A percentile compares a stretch with the other conserved stretches of the same genome.
phyloP scores from a whole-genome alignment of 53 echinoderm and acorn worm genomes.

The Astropecten irregularis region DNA sequence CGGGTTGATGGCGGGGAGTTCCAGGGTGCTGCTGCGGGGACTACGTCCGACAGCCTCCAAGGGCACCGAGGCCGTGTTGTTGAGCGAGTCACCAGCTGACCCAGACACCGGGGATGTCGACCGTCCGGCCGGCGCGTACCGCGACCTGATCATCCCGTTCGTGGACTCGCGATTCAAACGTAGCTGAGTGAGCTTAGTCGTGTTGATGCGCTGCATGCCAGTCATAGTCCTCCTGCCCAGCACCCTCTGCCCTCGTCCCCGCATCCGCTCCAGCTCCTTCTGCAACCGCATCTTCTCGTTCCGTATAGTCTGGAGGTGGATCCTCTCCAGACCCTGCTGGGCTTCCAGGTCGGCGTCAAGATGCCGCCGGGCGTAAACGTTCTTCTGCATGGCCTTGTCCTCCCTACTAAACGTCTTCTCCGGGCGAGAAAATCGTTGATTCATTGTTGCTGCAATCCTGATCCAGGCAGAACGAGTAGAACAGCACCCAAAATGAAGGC shows the following conservation, averaged over 20 bases:
- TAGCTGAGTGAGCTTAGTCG: conserved; percentile 22
- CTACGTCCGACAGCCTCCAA: conserved; percentile 19
- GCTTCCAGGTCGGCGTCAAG: conserved; percentile 74
- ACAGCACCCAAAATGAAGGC: neutral
- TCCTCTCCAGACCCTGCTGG: conserved; percentile 78
- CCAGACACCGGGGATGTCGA: neutral
- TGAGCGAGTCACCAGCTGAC: neutral
- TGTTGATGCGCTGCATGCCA: neutral
- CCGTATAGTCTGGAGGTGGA: conserved; percentile 86
- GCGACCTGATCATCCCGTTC: conserved; percentile 3
- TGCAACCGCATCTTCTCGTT: conserved; percentile 87
- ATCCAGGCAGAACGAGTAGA: neutral
- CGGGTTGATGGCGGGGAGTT: conserved; percentile 25
- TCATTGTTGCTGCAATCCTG: neutral
- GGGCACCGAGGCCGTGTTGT: conserved; percentile 6
- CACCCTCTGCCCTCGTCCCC: conserved; percentile 72
- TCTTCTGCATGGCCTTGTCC: conserved; percentile 63
- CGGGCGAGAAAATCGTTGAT: neutral
- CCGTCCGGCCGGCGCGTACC: neutral
- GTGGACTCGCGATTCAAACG: conserved; percentile 1
- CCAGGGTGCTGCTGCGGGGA: neutral
- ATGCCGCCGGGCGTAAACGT: conserved; percentile 57
- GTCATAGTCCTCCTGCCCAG: neutral
- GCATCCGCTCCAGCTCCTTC: conserved; percentile 78
- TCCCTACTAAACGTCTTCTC: conserved; percentile 25